A percentile compares a stretch with the other conserved stretches of the same genome.
Conservation (phyloP, 2,888 invertebrate species). For the Hydropsyche betteni region DNA sequence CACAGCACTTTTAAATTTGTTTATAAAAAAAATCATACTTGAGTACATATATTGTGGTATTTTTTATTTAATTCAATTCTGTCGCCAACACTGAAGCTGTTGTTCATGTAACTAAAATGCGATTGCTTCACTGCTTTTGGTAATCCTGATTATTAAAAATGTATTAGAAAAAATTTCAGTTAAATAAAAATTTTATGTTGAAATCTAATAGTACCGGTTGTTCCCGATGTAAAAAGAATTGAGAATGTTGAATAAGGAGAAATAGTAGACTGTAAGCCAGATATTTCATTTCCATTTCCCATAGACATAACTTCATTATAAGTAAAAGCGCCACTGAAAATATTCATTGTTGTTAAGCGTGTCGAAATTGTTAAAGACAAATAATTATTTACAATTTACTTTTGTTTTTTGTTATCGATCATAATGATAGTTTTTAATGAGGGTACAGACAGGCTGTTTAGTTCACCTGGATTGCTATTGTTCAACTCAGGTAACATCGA, state of each 20-base stretch:
- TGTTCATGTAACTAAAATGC: conserved; percentile 81
- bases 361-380: neutral
- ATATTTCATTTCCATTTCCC: conserved; percentile 54
- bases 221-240: conserved; percentile 87
- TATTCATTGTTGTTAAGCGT: conserved; percentile 17
- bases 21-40: conserved; percentile 46
- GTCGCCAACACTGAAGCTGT: conserved; percentile 71
- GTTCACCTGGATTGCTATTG: conserved; percentile 58
- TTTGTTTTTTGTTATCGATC: conserved; percentile 61
- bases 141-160: conserved; percentile 55
- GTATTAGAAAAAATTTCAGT: neutral
- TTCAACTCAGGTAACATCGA: conserved; percentile 68
- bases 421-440: conserved; percentile 68
- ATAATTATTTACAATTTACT: conserved; percentile 56
- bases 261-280: conserved; percentile 65
- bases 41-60: conserved; percentile 55
- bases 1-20: neutral
- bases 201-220: conserved; percentile 67
- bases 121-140: conserved; percentile 80
- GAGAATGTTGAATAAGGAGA: conserved; percentile 76
- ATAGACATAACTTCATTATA: conserved; percentile 59
- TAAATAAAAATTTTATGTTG: neutral
- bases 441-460: conserved; percentile 62
- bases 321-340: conserved; percentile 59
- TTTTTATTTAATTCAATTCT: conserved; percentile 60